Evolutionary conservation across 2,888 invertebrate genomes (phyloP).

Genomic region (Hypercompe scribonia): DNA sequence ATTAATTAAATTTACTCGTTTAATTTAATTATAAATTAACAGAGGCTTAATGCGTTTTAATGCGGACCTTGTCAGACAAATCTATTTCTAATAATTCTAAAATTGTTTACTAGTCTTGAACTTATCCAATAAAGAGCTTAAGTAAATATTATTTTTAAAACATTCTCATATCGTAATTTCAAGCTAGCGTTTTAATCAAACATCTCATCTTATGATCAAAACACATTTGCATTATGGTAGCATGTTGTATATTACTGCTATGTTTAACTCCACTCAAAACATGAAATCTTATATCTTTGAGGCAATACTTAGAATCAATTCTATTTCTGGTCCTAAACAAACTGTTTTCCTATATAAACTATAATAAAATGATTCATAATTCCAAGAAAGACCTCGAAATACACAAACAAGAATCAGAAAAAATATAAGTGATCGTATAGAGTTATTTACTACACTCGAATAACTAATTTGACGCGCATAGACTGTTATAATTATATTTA

Average conservation of each 20-base stretch:
- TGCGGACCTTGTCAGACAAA: no score
- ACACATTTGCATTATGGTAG: no score
- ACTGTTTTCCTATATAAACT: background rate
- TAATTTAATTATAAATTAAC: no score
- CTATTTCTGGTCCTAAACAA: background rate
- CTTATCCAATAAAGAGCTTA: background rate
- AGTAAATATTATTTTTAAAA: background rate
- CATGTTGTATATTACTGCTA: no score
- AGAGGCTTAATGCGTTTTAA: no score
- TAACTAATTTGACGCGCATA: conserved; percentile 46
- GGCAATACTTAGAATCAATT: background rate
- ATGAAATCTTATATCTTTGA: no score
- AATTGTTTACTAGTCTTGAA: no score
- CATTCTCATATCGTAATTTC: background rate
- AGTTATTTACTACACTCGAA: background rate
- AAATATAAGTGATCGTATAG: background rate
- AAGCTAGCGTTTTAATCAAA: background rate
- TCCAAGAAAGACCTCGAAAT: background rate
- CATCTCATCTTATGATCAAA: no score
- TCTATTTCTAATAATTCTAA: no score
- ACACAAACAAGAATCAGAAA: background rate
- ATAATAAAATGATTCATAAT: background rate
- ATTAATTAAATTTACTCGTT: no score
- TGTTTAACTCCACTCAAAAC: no score
- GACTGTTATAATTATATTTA: conserved; percentile 41